Conservation (phyloP, 2,113 vertebrate genomes). For the Sphyrna mokarran region DNA sequence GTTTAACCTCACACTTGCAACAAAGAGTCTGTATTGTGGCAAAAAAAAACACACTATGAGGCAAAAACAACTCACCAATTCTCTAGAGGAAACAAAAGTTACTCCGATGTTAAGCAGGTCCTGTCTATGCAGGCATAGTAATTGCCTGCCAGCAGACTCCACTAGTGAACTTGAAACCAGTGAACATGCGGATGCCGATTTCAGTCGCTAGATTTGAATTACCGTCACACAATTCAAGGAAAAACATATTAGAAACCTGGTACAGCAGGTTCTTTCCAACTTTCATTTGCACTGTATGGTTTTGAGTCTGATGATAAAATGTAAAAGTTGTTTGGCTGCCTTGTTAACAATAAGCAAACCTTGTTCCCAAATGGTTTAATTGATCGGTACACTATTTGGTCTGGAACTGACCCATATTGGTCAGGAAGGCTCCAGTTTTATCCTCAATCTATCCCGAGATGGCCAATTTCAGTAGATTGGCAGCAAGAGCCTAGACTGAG, state of each 20-base stretch:
- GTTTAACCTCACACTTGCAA: not conserved
- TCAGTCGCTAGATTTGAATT: not conserved
- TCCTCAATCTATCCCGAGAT: not conserved
- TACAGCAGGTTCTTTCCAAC: not conserved
- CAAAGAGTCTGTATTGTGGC: not conserved
- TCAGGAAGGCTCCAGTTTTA: not conserved
- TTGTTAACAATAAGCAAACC: not conserved
- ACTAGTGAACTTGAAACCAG: slow-evolving; percentile 25
- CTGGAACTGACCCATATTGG: not conserved
- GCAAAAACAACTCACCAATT: slow-evolving; percentile 43
- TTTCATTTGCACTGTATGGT: not conserved
- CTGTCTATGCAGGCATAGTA: slow-evolving; percentile 42
- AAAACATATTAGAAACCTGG: not conserved
- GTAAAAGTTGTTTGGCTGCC: not conserved
- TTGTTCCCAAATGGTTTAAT: not conserved
- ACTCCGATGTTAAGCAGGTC: slow-evolving; percentile 39
- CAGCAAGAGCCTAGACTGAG: not conserved
- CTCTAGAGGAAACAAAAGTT: slow-evolving; percentile 40
- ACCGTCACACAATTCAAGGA: not conserved
- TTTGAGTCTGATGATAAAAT: not conserved
- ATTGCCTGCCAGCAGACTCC: slow-evolving; percentile 38
- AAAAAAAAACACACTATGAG: not conserved
- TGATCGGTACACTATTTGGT: not conserved
- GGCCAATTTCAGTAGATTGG: not conserved
- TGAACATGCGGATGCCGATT: not conserved